Percentiles rank a stretch among this genome's conserved stretches.
phyloP scores from a whole-genome alignment of 2,113 vertebrate genomes.

The cattle (Bos taurus) region DNA sequence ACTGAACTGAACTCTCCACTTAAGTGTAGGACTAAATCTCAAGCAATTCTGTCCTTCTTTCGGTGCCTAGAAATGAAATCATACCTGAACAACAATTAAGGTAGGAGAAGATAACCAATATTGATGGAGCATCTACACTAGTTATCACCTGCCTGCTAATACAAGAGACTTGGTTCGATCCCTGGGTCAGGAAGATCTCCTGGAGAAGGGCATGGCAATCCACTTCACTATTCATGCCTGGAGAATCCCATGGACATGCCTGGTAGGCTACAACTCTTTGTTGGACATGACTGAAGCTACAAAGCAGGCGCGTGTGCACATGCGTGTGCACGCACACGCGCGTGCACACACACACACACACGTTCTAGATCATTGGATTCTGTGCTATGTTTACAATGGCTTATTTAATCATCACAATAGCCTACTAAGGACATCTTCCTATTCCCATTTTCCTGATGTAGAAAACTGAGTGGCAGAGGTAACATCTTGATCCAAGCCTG shows the following conservation, averaged over 20 bases:
- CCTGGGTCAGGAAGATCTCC: not conserved
- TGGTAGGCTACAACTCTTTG: not conserved
- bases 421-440: not conserved
- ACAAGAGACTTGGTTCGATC: not conserved
- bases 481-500: not conserved
- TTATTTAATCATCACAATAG: not conserved
- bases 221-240: not conserved
- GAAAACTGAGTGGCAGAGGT: not conserved
- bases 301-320: accelerated
- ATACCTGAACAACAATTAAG: not conserved
- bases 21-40: not conserved
- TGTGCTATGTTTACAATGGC: not conserved
- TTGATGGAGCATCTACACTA: not conserved
- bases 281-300: not conserved
- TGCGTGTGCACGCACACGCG: accelerated
- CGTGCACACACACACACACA: accelerated
- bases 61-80: not conserved
- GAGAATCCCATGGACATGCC: not conserved
- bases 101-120: not conserved
- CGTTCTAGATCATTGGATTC: not conserved
- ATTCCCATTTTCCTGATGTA: not conserved
- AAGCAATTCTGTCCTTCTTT: not conserved
- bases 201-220: not conserved
- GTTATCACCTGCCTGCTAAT: not conserved
- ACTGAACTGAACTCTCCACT: not conserved